Conservation (phyloP, 2,797 vertebrate species). For the Anableps anableps region DNA sequence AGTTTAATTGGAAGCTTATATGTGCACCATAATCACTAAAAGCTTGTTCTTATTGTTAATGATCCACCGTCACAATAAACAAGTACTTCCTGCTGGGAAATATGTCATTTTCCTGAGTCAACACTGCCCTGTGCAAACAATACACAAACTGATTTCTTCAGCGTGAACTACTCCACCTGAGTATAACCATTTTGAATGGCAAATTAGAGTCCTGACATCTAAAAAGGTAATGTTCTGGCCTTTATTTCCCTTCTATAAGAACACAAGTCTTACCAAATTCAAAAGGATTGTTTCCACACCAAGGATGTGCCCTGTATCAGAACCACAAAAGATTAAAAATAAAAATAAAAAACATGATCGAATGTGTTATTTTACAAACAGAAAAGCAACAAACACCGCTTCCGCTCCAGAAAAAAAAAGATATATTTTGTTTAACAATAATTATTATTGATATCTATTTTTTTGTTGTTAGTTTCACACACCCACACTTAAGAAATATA, state of each 20-base stretch:
- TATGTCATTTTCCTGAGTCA: background rate
- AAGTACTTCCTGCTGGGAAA: background rate
- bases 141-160: background rate
- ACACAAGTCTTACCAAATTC: background rate
- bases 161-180: background rate
- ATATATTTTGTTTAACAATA: background rate
- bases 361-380: background rate
- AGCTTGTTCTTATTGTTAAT: background rate
- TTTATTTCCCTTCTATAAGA: background rate
- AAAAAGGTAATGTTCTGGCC: background rate
- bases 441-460: background rate
- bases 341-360: background rate
- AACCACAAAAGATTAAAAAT: background rate
- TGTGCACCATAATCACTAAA: background rate
- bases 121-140: constrained; percentile 5
- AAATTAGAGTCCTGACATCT: background rate
- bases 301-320: background rate
- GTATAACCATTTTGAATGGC: background rate
- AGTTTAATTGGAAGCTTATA: background rate
- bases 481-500: background rate
- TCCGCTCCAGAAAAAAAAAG: background rate
- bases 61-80: background rate
- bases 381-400: background rate
- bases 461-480: background rate
- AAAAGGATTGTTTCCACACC: background rate